These are phyloP conservation scores for Tyria jacobaeae DNA, from an alignment of 2,888 invertebrate species.

Conservation along the genomic window DNA sequence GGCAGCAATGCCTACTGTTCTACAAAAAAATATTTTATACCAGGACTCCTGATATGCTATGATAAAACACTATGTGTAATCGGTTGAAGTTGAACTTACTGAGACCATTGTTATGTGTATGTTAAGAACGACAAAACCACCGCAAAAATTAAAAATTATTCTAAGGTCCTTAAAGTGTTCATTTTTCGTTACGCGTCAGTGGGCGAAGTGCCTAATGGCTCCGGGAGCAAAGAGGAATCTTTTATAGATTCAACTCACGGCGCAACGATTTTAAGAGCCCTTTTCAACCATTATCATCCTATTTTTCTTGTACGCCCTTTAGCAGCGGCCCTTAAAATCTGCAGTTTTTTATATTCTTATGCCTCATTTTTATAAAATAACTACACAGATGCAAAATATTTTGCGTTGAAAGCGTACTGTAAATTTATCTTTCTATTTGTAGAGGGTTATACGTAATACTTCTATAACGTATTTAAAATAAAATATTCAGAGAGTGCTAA, in stretches of 20 bases:
- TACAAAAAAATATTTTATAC: no score
- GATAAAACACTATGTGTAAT: not conserved
- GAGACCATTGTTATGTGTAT: no score
- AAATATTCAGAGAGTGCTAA: no score
- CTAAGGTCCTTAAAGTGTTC: slow-evolving; percentile 30
- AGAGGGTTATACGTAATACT: no score
- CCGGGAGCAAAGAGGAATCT: slow-evolving; percentile 48
- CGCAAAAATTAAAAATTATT: not conserved
- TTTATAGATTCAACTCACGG: slow-evolving; percentile 66
- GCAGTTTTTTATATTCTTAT: slow-evolving; percentile 31
- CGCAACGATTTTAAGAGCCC: slow-evolving; percentile 65
- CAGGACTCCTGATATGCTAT: not conserved
- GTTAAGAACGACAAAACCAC: not conserved
- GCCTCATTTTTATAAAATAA: slow-evolving; percentile 22
- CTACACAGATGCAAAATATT: slow-evolving; percentile 17
- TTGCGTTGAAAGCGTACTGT: slow-evolving; percentile 4
- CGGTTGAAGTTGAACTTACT: not conserved
- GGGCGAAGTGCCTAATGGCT: slow-evolving; percentile 29
- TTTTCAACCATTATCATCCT: slow-evolving; percentile 66
- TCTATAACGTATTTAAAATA: no score
- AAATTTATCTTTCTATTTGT: not conserved
- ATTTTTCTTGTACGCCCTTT: slow-evolving; percentile 63
- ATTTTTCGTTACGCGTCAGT: slow-evolving; percentile 27
- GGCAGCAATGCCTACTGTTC: no score
- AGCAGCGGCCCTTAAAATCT: slow-evolving; percentile 39